Evolutionary conservation across 2,888 invertebrate species (phyloP), one percentile per base, ranked within the genome.

Genomic region (Drosophila leonis): DNA sequence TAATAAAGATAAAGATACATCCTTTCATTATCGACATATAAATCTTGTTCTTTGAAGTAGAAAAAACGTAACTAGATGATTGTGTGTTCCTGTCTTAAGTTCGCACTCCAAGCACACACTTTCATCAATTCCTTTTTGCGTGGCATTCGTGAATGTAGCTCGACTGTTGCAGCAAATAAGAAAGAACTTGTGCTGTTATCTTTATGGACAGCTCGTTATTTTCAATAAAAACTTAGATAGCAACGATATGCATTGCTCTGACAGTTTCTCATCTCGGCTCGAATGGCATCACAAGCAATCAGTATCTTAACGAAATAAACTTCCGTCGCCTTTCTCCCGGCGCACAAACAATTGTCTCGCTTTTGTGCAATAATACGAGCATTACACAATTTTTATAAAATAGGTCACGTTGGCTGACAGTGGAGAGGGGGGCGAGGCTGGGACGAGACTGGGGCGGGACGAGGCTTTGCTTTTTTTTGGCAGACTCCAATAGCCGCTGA

Each of bases 351-450:
- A 70, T 77, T 80, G 65, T 71, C 35, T 57, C 44, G 52, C 72
- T 56, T 75, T 72, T 88, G 79, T 75, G 75, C 78, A 87, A 87
- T 83, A 83, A 87, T 87, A 66, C 63, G 72, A 89, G 69, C 88
- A 81, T 89, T 89, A 87, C 66, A 81, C 65, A 73, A 78, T 87
- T 81, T 81, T 44, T 33, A 20, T 44, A 84, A 83, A 83, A 89
- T 89, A 76, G 90, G 90, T 83, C 83, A 89, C 83, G 87, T 86
- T 83, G 83, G 39, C 42, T 15, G 41, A 4, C 13, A 9, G 7
- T 1, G 6, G 9, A 29, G 8, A 20, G 48, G 6, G 46, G 15
- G 13, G 6, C 0, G 37, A n/a, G 20, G 35, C 1, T 27, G 46
- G 15, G 13, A 4, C 0, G 37, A n/a, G 20, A 31, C 1, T 27